phyloP scores from a whole-genome alignment of 2,797 vertebrate species.

The Mormyrus hasselquistii region DNA sequence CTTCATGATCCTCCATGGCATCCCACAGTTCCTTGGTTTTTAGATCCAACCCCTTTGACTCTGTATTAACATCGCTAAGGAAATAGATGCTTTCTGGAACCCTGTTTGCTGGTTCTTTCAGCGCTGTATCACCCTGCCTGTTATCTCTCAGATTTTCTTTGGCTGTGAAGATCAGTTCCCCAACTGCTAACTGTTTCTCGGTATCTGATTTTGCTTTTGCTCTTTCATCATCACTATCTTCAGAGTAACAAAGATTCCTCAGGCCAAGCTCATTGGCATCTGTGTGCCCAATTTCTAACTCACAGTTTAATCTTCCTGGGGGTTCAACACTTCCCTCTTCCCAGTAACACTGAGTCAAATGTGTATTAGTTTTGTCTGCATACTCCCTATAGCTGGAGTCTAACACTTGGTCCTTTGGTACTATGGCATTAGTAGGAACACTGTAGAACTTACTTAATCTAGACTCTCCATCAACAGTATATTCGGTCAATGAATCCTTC shows the following conservation, averaged over 20 bases:
- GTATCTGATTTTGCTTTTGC: slow-evolving; percentile 41
- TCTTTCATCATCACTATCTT: slow-evolving; percentile 41
- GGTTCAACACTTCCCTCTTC: slow-evolving; percentile 33
- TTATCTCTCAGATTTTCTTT: slow-evolving; percentile 41
- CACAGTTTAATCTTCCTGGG: slow-evolving; percentile 30
- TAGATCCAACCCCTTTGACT: slow-evolving; percentile 46
- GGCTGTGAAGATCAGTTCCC: slow-evolving; percentile 51
- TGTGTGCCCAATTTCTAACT: slow-evolving; percentile 35
- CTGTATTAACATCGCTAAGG: slow-evolving; percentile 28
- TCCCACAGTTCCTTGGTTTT: slow-evolving; percentile 57
- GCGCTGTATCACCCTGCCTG: slow-evolving; percentile 39
- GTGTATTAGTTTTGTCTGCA: slow-evolving; percentile 28
- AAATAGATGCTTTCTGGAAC: slow-evolving; percentile 25
- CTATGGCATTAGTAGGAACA: slow-evolving; percentile 38
- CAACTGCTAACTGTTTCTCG: slow-evolving; percentile 50
- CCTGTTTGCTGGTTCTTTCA: neutral
- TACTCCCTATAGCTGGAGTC: slow-evolving; percentile 30
- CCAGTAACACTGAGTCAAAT: slow-evolving; percentile 39
- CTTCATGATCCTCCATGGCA: slow-evolving; percentile 50
- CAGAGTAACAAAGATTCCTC: slow-evolving; percentile 53
- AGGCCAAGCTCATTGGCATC: slow-evolving; percentile 64
- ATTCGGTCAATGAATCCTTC: slow-evolving; percentile 32
- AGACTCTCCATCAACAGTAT: slow-evolving; percentile 43
- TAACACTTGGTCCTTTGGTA: slow-evolving; percentile 18
- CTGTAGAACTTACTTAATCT: slow-evolving; percentile 46